A percentile compares a stretch with the other conserved stretches of the same genome.
These are phyloP conservation scores for Cepphus grylle DNA, from an alignment of 2,113 vertebrate genomes.

Conservation along the genomic window DNA sequence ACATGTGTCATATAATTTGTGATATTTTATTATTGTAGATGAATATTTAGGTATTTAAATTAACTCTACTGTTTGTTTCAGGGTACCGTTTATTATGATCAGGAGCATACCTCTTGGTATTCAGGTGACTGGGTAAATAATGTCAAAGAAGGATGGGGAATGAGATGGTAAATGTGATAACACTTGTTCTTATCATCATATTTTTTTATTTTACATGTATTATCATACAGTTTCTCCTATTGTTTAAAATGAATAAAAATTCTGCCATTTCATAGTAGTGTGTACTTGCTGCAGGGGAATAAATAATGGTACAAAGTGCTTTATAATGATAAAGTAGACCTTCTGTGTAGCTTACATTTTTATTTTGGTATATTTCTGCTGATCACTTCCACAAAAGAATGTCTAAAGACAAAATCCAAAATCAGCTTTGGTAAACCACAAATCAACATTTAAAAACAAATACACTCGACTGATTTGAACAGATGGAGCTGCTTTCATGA, in stretches of 20 bases:
- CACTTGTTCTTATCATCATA: neutral
- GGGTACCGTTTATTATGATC: constrained; percentile 85
- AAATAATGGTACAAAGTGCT: neutral
- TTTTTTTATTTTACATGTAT: neutral
- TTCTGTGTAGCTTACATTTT: neutral
- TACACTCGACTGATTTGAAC: neutral
- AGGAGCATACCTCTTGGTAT: constrained; percentile 85
- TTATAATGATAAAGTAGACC: neutral
- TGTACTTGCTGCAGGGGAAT: neutral
- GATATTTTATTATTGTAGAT: neutral
- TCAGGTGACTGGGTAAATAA: constrained; percentile 88
- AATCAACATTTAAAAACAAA: neutral
- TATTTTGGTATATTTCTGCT: neutral
- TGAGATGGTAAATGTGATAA: constrained; percentile 75
- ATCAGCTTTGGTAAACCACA: neutral
- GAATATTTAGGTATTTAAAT: neutral
- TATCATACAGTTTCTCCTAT: neutral
- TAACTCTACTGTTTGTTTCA: constrained; percentile 49
- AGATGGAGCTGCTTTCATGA: neutral
- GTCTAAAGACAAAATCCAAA: neutral
- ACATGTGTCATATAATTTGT: neutral
- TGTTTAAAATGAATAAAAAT: neutral
- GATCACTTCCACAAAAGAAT: neutral
- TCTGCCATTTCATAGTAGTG: neutral
- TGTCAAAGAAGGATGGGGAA: constrained; percentile 82